Evolutionary conservation across 1,140 invertebrate genomes (phyloP), one percentile per base, ranked within the genome.

Genomic region (Drosophila yakuba): DNA sequence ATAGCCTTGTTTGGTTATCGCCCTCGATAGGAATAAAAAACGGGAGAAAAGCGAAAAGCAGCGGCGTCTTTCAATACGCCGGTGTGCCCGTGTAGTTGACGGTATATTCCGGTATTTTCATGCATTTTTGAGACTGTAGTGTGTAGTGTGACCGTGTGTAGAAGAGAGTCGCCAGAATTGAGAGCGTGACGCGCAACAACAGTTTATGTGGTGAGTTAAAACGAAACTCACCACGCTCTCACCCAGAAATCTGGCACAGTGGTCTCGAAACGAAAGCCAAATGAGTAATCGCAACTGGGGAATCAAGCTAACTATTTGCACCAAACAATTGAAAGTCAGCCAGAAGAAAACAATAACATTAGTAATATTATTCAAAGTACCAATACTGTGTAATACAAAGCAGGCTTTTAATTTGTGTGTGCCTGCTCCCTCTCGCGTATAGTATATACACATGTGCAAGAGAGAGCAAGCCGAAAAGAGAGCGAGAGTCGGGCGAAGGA

Each of bases 131-230:
- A 8, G 32, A 8, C 38, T 39, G 36, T 3, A 17, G 17, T 17
- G 17, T 17, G 17, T 17, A 39, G 38, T 39, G 38, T 39, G 38
- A 39, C 38, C 38, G 12, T 39, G 12, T 39, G 28, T 50, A 20
- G 39, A 35, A 55, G 71, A 52, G 41, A 76, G 59, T 20, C 10
- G 20, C 15, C 11, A 8, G 25, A 50, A 43, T 35, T 12, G 39
- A 36, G 36, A 63, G 71, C 38, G 38, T 4, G 38, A 39, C 56
- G 68, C 59, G 77, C 71, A 83, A 83, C 78, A 74, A 69, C 78
- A 76, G 74, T 64, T 63, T 63, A 60, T 76, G 82, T 71, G 72
- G 67, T 85, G 63, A 74, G 47, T 75, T 51, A 54, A 15, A 51
- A 32, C 47, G 28, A 86, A 69, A 74, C 74, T 64, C 62, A 66